Evolutionary conservation across 2,888 invertebrate genomes (phyloP).

Genomic region (Plagiodera versicolora): DNA sequence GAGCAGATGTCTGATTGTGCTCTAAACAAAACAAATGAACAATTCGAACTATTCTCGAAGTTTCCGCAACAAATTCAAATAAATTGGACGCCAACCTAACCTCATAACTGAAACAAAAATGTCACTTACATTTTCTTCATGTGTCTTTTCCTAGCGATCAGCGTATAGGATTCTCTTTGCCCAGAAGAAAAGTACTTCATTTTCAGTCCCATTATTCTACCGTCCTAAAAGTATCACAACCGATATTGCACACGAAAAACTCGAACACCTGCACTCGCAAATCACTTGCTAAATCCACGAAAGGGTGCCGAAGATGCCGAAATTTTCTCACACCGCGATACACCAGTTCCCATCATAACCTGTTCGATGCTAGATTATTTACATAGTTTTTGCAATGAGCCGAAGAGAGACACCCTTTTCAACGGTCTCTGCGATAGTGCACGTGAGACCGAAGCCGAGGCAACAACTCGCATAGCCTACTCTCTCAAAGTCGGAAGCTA

Average conservation of each 20-base stretch:
- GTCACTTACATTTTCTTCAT: conserved; percentile 69
- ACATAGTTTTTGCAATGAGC: not conserved
- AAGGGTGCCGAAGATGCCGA: conserved; percentile 9
- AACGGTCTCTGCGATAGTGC: not conserved
- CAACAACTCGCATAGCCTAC: not conserved
- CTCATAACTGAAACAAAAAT: not conserved
- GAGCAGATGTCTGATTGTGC: too few relatives aligned
- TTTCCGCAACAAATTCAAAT: too few relatives aligned
- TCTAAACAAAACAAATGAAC: too few relatives aligned
- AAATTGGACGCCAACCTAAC: too few relatives aligned
- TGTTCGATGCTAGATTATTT: not conserved
- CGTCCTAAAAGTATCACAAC: conserved; percentile 32
- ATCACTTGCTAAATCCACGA: not conserved
- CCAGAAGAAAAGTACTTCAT: conserved; percentile 65
- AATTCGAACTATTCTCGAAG: too few relatives aligned
- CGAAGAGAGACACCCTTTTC: not conserved
- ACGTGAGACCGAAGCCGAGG: not conserved
- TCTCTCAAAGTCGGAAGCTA: not conserved
- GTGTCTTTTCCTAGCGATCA: conserved; percentile 64
- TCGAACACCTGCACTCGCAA: not conserved
- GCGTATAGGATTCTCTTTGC: conserved; percentile 64
- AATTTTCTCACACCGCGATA: conserved; percentile 10
- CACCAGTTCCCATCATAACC: conserved; percentile 8
- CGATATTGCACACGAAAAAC: conserved; percentile 22
- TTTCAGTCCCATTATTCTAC: conserved; percentile 39